phyloP scores from a whole-genome alignment of 2,888 invertebrate species.

The Boloria euphrosyne region DNA sequence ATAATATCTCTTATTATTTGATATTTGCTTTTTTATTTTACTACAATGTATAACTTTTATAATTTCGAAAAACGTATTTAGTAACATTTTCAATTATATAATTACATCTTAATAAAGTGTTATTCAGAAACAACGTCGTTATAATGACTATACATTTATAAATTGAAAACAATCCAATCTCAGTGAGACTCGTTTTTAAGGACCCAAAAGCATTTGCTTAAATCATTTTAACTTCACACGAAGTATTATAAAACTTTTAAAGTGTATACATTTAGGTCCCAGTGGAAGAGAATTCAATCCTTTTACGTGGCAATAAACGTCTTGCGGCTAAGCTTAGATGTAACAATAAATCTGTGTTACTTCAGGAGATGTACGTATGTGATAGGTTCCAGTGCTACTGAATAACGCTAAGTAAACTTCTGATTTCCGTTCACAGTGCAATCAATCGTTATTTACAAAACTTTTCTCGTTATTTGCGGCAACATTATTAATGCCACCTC shows the following conservation, averaged over 20 bases:
- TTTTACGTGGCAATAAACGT: slow-evolving; percentile 32
- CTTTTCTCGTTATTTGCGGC: slow-evolving; percentile 3
- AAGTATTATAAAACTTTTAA: slow-evolving; percentile 9
- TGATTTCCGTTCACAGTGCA: slow-evolving; percentile 10
- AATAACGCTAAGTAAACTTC: slow-evolving; percentile 15
- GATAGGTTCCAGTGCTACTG: slow-evolving; percentile 20
- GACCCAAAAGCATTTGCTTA: neutral
- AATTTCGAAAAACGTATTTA: too few relatives aligned
- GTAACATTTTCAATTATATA: too few relatives aligned
- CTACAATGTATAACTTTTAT: too few relatives aligned
- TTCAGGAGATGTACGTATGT: slow-evolving; percentile 27
- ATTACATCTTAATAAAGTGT: too few relatives aligned
- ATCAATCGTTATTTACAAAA: slow-evolving; percentile 22
- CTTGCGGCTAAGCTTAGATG: slow-evolving; percentile 28
- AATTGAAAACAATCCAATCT: too few relatives aligned
- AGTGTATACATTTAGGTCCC: slow-evolving; percentile 2
- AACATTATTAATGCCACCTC: neutral
- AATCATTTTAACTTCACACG: neutral
- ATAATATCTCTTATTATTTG: too few relatives aligned
- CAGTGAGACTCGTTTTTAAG: too few relatives aligned
- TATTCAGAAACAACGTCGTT: too few relatives aligned
- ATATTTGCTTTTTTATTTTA: too few relatives aligned
- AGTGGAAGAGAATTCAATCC: slow-evolving; percentile 28
- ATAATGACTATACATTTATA: too few relatives aligned
- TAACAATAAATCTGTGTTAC: slow-evolving; percentile 36